phyloP scores from a whole-genome alignment of 2,888 invertebrate genomes.

The Cryptophagus acutangulus region DNA sequence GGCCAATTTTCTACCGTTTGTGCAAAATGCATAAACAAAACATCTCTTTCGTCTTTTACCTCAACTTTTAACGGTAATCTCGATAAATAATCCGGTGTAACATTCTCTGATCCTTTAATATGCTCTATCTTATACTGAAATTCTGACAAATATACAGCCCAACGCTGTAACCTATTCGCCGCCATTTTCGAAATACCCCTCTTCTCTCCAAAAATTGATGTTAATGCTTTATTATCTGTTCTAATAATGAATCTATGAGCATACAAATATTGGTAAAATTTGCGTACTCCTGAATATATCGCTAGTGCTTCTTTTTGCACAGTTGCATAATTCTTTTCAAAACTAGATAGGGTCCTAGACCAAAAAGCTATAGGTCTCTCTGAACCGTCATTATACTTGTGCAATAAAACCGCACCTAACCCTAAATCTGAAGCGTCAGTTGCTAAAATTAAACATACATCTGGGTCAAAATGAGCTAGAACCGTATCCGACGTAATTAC shows the following conservation, averaged over 20 bases:
- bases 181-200: conserved; percentile 10
- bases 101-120: neutral
- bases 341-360: conserved; percentile 17
- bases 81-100: neutral
- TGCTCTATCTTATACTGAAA: neutral
- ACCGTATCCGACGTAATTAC: neutral
- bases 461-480: conserved; percentile 5
- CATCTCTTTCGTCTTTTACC: neutral
- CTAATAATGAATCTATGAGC: conserved; percentile 8
- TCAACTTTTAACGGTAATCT: neutral
- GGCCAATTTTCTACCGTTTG: conserved; percentile 4
- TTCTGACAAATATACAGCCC: conserved; percentile 1
- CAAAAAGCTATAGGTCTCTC: conserved; percentile 19
- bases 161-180: conserved; percentile 10
- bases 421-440: conserved; percentile 4
- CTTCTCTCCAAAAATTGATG: conserved; percentile 14
- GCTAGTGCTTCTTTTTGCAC: conserved; percentile 18
- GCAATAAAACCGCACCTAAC: conserved; percentile 12
- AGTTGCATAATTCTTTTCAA: conserved; percentile 16
- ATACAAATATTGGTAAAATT: conserved; percentile 13
- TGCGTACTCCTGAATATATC: conserved; percentile 8
- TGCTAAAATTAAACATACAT: neutral
- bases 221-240: conserved; percentile 18
- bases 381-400: conserved; percentile 11
- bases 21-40: conserved; percentile 7